These are phyloP conservation scores for Rhamnusium bicolor DNA, from an alignment of 2,888 invertebrate genomes.

Conservation along the genomic window DNA sequence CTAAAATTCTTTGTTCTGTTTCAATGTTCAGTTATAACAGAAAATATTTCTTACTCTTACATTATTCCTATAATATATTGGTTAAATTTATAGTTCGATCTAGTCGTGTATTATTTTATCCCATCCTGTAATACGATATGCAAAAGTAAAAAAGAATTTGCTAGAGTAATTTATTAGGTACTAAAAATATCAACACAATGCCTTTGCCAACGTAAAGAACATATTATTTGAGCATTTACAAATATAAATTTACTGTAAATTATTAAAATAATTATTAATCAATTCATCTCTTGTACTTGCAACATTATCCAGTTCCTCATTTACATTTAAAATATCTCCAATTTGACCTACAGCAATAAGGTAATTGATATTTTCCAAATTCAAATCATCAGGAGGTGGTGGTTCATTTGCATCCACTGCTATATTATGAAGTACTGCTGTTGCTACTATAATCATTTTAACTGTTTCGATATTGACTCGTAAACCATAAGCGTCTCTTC, in stretches of 20 bases:
- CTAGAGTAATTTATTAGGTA: not conserved
- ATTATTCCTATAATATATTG: not conserved
- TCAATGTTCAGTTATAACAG: not conserved
- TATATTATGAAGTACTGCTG: slow-evolving; percentile 21
- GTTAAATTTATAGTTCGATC: not conserved
- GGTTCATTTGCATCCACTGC: slow-evolving; percentile 28
- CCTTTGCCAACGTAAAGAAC: not conserved
- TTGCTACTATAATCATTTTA: slow-evolving; percentile 7
- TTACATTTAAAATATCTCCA: not conserved
- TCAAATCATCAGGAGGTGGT: not conserved
- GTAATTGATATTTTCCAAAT: not conserved
- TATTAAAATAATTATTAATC: not conserved
- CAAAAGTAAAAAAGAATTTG: not conserved
- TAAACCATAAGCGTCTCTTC: not conserved
- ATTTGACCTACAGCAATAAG: not conserved
- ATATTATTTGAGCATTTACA: not conserved
- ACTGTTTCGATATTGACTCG: not conserved
- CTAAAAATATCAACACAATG: not conserved
- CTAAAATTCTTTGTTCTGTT: not conserved
- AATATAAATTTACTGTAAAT: not conserved
- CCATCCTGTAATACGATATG: not conserved
- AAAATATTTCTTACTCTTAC: no score
- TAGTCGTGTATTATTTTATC: not conserved
- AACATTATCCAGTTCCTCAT: not conserved
- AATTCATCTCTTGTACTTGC: not conserved